Percentiles rank a stretch among this genome's conserved stretches.
These are phyloP conservation scores for Pangasius mekongensis DNA, from an alignment of 2,797 vertebrate genomes.

Conservation along the genomic window DNA sequence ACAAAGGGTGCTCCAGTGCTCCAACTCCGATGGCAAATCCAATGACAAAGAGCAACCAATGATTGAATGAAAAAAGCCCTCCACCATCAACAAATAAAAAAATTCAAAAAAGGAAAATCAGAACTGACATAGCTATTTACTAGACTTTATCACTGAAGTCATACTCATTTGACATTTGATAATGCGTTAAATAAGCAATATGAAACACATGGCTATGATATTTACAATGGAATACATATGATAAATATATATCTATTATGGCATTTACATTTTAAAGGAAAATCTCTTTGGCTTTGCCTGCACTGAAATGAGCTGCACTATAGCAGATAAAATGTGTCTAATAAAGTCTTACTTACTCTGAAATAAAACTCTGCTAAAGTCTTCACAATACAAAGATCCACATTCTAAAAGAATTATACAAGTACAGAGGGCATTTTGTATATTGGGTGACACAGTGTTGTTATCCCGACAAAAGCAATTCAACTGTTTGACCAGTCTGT, in stretches of 20 bases:
- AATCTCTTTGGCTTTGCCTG: neutral
- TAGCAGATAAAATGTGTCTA: neutral
- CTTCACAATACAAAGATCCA: neutral
- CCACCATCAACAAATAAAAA: neutral
- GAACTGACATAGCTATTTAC: neutral
- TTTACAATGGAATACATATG: neutral
- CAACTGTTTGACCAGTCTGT: constrained; percentile 31
- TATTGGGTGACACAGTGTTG: constrained; percentile 34
- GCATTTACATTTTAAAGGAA: neutral
- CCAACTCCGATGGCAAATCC: neutral
- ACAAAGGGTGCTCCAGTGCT: neutral
- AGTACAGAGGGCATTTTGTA: constrained; percentile 23
- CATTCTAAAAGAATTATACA: constrained; percentile 5
- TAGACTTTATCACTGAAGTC: neutral
- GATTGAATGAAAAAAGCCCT: neutral
- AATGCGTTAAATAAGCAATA: neutral
- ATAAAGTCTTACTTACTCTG: neutral
- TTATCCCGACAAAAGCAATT: constrained; percentile 31
- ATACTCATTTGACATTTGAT: neutral
- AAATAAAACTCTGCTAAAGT: neutral
- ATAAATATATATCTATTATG: neutral
- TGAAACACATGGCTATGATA: neutral
- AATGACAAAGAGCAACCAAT: neutral
- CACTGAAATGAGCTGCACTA: neutral
- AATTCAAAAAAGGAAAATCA: neutral